Base-by-base conservation (phyloP, 92 coral and sea anemone species). In the Galaxea fascicularis region DNA sequence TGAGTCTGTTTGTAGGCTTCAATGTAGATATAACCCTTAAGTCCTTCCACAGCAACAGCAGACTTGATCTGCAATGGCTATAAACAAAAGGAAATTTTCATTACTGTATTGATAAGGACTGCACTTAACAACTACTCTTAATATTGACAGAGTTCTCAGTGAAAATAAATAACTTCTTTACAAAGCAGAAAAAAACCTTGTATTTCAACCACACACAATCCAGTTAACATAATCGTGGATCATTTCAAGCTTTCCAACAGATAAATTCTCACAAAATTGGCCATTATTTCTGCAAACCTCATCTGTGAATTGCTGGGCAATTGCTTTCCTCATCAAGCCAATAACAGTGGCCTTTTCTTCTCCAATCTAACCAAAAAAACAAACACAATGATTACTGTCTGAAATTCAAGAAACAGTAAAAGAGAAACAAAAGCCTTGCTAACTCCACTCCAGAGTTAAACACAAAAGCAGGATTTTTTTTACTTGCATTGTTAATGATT, bases 1-100 rank as follows among this genome's bases (percentile, higher is more conserved):
- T 96, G 99, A 26, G 99, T 94, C 79, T 96, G 99, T 82, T 96
- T 96, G 90, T 79, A 96, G 6, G 99, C 99, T 83, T 96, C 99
- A 65, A 96, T 83, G 73, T 96, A 96, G 47, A 96, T 94, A 72
- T 96, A 96, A 4, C 99, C 99, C 73, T 96, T 96, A 25, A 96
- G 91, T 9, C 99, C 98, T 68, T 96, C 99, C 30, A 96, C 99
- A 22, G 99, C 99, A 21, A 96, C 82, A 25, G 98, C 99, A 26
- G 97, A 92, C 88, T 96, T 96, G 88, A 96, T 95, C 84, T 96
- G 99, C 14, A 96, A 69, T 31, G 99, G 99, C 94, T 94, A 82
- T 18, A 51, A 83, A 72, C 29, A 70, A 73, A 1, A 31, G 18
- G 57, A 24, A 56, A 30, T 41, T 29, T 53, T 30, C 16, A 49